phyloP scores from a whole-genome alignment of 2,888 invertebrate species.

The Blastobasis lacticolella region DNA sequence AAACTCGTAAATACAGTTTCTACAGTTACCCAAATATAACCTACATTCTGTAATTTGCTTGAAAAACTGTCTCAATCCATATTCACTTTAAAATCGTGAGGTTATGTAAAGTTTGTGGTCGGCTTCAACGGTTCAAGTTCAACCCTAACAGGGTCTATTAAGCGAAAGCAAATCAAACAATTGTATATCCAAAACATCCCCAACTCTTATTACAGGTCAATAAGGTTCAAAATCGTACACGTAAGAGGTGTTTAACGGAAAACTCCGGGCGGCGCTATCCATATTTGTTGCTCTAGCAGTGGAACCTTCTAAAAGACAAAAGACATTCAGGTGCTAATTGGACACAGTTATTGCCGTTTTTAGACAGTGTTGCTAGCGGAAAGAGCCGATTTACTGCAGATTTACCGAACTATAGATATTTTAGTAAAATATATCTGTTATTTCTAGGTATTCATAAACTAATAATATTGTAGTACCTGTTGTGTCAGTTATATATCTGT shows the following conservation, averaged over 20 bases:
- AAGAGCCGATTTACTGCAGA: no score
- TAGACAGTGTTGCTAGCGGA: no score
- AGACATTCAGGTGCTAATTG: slow-evolving; percentile 43
- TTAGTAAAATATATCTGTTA: no score
- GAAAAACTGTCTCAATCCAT: neutral
- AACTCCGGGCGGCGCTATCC: neutral
- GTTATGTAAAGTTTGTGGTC: neutral
- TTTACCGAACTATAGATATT: no score
- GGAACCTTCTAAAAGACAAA: slow-evolving; percentile 49
- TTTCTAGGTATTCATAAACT: no score
- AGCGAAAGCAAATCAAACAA: neutral
- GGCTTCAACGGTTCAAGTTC: neutral
- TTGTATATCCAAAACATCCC: no score
- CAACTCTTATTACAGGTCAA: no score
- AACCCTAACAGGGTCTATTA: slow-evolving; percentile 7
- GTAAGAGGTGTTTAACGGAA: neutral
- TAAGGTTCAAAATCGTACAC: no score
- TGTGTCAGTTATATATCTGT: no score
- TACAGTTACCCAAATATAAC: neutral
- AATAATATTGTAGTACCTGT: no score
- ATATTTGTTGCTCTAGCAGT: slow-evolving; percentile 24
- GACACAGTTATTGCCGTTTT: slow-evolving; percentile 36
- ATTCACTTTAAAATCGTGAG: no score
- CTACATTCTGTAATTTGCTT: neutral
- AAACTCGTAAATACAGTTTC: no score